Evolutionary conservation across 1,140 invertebrate genomes (phyloP).

Genomic region (Trachelipus rathkii): DNA sequence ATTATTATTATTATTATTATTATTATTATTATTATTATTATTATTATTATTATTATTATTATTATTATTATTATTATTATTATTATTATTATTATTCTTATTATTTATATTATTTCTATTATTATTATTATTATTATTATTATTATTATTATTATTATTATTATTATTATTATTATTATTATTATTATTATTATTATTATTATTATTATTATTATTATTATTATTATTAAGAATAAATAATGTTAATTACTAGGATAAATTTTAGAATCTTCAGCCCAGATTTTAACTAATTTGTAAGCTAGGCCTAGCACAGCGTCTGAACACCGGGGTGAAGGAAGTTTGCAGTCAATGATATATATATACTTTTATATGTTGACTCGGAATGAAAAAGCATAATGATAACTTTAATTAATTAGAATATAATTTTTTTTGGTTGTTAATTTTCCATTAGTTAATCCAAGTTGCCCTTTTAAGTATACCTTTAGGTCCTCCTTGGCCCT

Average conservation of each 20-base stretch:
- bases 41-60: neutral
- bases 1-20: slow-evolving; percentile 1
- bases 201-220: neutral
- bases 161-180: too few species aligned
- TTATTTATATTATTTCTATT: neutral
- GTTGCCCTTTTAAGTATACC: neutral
- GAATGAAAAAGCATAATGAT: slow-evolving; percentile 11
- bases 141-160: neutral
- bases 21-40: neutral
- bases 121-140: slow-evolving; percentile 9
- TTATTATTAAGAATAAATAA: neutral
- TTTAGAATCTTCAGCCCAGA: too few species aligned
- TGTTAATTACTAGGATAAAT: neutral
- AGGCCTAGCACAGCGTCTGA: neutral
- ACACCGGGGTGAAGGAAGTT: neutral
- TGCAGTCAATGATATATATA: neutral
- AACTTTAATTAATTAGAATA: neutral
- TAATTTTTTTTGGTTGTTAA: neutral
- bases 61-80: too few species aligned
- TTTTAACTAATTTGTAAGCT: neutral
- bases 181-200: slow-evolving; percentile 11
- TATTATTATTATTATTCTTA: too few species aligned
- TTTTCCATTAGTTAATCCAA: neutral
- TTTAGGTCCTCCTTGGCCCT: slow-evolving; percentile 3
- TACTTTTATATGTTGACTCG: neutral